phyloP scores from a whole-genome alignment of 2,888 invertebrate species.

The Drosophila suboccidentalis region DNA sequence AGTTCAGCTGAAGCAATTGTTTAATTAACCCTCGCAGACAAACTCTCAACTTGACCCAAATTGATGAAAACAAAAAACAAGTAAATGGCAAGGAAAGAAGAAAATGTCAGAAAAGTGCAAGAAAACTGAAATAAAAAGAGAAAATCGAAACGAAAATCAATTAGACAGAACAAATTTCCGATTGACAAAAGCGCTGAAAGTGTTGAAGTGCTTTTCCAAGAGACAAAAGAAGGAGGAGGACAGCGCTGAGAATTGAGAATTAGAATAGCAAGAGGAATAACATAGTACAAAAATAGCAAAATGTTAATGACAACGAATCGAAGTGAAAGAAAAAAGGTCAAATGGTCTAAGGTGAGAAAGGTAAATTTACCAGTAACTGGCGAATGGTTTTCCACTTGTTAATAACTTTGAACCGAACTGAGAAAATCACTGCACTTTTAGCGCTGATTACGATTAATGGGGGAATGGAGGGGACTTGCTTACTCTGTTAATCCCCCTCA shows the following conservation, averaged over 20 bases:
- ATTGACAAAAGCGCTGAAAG: constrained; percentile 6
- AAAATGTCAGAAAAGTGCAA: constrained; percentile 6
- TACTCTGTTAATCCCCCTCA: background rate
- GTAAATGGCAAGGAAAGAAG: background rate
- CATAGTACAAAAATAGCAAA: constrained; percentile 7
- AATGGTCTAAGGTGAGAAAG: constrained; percentile 15
- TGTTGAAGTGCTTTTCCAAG: constrained; percentile 7
- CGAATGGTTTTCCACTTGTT: background rate
- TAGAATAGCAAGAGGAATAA: constrained; percentile 9
- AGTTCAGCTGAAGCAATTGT: constrained; percentile 8
- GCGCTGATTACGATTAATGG: constrained; percentile 10
- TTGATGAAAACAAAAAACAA: constrained; percentile 5
- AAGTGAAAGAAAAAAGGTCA: constrained; percentile 30
- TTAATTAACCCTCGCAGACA: constrained; percentile 8
- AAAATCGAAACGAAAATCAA: constrained; percentile 42
- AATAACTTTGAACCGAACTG: background rate
- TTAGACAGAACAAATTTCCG: constrained; percentile 40
- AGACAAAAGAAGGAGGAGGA: constrained; percentile 12
- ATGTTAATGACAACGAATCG: constrained; percentile 28
- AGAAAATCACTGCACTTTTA: constrained; percentile 23
- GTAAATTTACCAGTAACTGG: background rate
- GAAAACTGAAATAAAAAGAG: constrained; percentile 3
- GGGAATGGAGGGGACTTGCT: background rate
- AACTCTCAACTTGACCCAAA: constrained; percentile 35
- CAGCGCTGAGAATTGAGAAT: background rate